These are phyloP conservation scores for Podarcis raffonei DNA, from an alignment of 2,113 vertebrate genomes.

Conservation along the genomic window DNA sequence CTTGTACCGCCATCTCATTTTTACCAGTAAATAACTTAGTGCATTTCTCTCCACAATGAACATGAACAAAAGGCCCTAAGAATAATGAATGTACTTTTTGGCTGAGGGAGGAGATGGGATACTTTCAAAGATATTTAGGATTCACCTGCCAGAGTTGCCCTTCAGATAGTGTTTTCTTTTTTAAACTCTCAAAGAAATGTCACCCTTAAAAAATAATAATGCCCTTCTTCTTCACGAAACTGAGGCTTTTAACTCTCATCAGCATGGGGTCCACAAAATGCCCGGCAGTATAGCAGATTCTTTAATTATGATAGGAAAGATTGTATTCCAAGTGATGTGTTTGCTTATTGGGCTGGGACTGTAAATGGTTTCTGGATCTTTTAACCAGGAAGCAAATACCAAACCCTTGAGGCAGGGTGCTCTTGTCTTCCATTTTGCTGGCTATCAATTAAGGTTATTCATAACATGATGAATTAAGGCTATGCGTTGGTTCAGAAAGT, in stretches of 20 bases:
- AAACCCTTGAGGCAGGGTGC: conserved; percentile 1
- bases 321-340: neutral
- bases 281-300: neutral
- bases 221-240: neutral
- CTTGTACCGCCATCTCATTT: conserved; percentile 72
- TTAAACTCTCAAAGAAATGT: neutral
- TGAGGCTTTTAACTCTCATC: neutral
- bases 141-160: conserved; percentile 25
- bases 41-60: conserved; percentile 64
- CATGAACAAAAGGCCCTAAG: conserved; percentile 52
- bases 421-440: conserved; percentile 36
- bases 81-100: conserved; percentile 35
- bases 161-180: neutral
- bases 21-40: conserved; percentile 72
- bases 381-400: neutral
- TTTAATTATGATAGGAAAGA: neutral
- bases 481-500: neutral
- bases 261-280: neutral
- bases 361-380: neutral
- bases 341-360: neutral
- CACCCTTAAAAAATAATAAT: neutral
- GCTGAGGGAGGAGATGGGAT: conserved; percentile 21
- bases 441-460: conserved; percentile 7
- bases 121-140: conserved; percentile 24
- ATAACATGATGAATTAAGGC: conserved; percentile 6